Base-by-base conservation (phyloP, 30 jellyfish, hydroid and myxozoan genomes). In the Hydractinia symbiolongicarpus region DNA sequence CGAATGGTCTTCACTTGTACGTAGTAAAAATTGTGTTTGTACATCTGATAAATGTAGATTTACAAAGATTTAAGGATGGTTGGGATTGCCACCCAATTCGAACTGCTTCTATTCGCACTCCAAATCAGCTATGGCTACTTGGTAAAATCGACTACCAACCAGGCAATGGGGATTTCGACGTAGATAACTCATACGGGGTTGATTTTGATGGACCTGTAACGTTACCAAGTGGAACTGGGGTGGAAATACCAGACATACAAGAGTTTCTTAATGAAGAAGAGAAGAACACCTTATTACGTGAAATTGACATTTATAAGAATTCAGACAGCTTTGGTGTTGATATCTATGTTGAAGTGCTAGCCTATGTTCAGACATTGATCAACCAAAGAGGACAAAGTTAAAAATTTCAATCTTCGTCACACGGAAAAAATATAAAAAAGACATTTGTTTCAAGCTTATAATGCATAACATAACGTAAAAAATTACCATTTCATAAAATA, bases 81-180 rank as follows among this genome's bases (percentile, higher is more conserved):
- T 81, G 80, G 86, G 60, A 81, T 54, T 49, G 69, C 19, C 80
- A 54, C 40, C 86, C 84, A 61, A 5, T 82, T 7, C 11, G 50
- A 44, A 44, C 79, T 44, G 84, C 49, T 15, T 7, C 19, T n/a
- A 50, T 3, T 53, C 49, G 74, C 10, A 7, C 84, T 8, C 84
- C 84, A 8, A 76, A 76, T 76, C 84, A 76, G 52, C 51, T 76
- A 14, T 53, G 84, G 84, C n/a, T 76, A 7, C 74, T 44, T 19
- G 84, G 84, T 13, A 15, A 67, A 67, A 67, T 67, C 51, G 21
- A 67, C 50, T 67, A 67, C 21, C 78, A 21, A 20, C 78, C 19
- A 13, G 14, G n/a, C 21, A 15, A 67, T 13, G 50, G 21, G 11
- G 78, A 15, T 67, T 15, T 13, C 19, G 11, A 10, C 11, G 78